These are phyloP conservation scores for Spea bombifrons DNA, from an alignment of 2,113 vertebrate genomes.

Conservation along the genomic window DNA sequence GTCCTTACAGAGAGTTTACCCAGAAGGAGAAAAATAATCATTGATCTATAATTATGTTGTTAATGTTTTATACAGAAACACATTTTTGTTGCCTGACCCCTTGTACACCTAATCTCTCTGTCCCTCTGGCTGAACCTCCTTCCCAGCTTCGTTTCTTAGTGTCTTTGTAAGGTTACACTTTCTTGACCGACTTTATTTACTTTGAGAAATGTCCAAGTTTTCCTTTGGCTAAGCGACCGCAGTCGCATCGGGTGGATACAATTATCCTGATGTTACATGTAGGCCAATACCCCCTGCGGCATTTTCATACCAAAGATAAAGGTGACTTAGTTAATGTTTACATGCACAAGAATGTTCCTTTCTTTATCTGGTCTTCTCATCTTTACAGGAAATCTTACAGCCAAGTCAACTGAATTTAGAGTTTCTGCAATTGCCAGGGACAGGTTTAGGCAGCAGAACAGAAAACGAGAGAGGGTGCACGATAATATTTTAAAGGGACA, in stretches of 20 bases:
- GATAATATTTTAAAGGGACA: too few relatives aligned
- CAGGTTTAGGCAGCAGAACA: neutral
- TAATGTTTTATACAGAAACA: neutral
- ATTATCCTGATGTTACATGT: slow-evolving; percentile 37
- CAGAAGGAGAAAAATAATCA: neutral
- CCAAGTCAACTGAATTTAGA: neutral
- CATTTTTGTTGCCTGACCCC: neutral
- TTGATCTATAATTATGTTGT: neutral
- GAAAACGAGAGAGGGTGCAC: too few relatives aligned
- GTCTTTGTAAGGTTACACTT: slow-evolving; percentile 26
- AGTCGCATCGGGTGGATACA: slow-evolving; percentile 50
- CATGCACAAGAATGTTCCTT: slow-evolving; percentile 18
- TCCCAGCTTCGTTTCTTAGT: slow-evolving; percentile 9
- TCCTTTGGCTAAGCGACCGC: slow-evolving; percentile 49
- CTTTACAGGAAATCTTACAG: slow-evolving; percentile 20
- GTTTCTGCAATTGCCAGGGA: neutral
- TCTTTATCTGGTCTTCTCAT: slow-evolving; percentile 15
- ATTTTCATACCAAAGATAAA: slow-evolving; percentile 29
- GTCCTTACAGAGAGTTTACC: neutral
- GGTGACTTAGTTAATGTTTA: slow-evolving; percentile 11
- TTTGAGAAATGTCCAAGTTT: slow-evolving; percentile 52
- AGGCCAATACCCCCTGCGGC: slow-evolving; percentile 29
- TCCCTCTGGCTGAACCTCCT: slow-evolving; percentile 31
- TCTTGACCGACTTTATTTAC: slow-evolving; percentile 51
- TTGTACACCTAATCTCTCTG: slow-evolving; percentile 21